Base-by-base conservation (phyloP, 2,113 vertebrate species). In the Marmota flaviventris region DNA sequence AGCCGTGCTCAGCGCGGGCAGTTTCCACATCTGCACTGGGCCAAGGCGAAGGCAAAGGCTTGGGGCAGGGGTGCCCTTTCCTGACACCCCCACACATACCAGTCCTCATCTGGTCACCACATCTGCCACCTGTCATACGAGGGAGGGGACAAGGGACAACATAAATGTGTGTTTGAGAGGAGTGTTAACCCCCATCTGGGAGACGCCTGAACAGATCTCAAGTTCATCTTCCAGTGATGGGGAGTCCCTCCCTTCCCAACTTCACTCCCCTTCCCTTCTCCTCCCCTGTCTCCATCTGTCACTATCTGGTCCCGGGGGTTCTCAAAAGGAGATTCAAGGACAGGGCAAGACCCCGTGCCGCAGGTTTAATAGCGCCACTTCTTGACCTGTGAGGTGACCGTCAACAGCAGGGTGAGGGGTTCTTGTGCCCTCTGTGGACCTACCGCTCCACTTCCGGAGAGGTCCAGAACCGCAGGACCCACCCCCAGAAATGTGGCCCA, bases 351-450 rank as follows among this genome's bases (percentile, higher is more conserved):
- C 13, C 37, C 77, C 37, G 63, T 39, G 24, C 2, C 8, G 7
- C 12, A 34, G 67, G 8, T 32, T 61, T 9, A 17, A 17, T 29
- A 37, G 48, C 12, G 32, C 42, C n/a, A 20, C 48, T 32, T 39
- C 42, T 39, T 32, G 51, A 11, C 70, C 22, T 88, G 77, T 42
- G 63, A 48, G 72, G 4, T 67, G 42, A 72, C 18, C 5, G 25
- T 63, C 42, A 3, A 5, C 22, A 8, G 16, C 4, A 34, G 37
- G 17, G 3, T 22, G 2, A 14, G 16, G 22, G 4, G 17, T n/a
- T 27, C 56, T 24, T 16, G 18, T 53, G 27, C 51, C 22, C 16
- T 20, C 24, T 20, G 0, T 22, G 32, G 63, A 69, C 24, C 25
- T 27, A 13, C 45, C n/a, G 0, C 16, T 73, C 39, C 24, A 3